These are phyloP conservation scores for Seriola rivoliana DNA, from an alignment of 2,113 vertebrate genomes.

Conservation along the genomic window DNA sequence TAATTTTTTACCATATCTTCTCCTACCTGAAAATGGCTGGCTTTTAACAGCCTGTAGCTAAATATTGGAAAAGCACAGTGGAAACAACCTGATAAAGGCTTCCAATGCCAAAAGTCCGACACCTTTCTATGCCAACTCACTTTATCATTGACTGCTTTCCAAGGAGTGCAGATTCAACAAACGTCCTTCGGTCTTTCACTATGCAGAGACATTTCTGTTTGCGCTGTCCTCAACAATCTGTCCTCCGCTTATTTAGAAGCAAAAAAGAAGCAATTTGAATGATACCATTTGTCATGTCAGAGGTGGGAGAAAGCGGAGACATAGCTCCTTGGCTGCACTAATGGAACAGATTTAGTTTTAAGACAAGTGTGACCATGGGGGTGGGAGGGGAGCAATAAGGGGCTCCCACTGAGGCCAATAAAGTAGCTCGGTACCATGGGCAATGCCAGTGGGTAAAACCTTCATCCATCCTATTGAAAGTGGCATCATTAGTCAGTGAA, in stretches of 20 bases:
- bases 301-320: conserved; percentile 30
- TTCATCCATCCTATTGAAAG: background rate
- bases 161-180: background rate
- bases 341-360: conserved; percentile 51
- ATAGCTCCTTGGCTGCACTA: conserved; percentile 16
- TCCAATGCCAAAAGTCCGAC: background rate
- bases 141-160: conserved; percentile 26
- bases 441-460: background rate
- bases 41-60: conserved; percentile 13
- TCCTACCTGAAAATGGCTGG: background rate
- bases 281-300: conserved; percentile 35
- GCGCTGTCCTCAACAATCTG: conserved; percentile 39
- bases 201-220: conserved; percentile 19
- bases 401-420: conserved; percentile 7
- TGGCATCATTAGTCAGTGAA: background rate
- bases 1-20: background rate
- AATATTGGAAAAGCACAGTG: background rate
- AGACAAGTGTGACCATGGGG: background rate
- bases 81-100: background rate
- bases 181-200: background rate
- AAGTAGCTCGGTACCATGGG: background rate
- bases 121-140: background rate
- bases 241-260: conserved; percentile 34
- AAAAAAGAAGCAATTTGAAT: conserved; percentile 35
- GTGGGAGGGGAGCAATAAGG: conserved; percentile 3